Conservation (phyloP, 2,113 vertebrate species). For the Hemibagrus wyckioides region DNA sequence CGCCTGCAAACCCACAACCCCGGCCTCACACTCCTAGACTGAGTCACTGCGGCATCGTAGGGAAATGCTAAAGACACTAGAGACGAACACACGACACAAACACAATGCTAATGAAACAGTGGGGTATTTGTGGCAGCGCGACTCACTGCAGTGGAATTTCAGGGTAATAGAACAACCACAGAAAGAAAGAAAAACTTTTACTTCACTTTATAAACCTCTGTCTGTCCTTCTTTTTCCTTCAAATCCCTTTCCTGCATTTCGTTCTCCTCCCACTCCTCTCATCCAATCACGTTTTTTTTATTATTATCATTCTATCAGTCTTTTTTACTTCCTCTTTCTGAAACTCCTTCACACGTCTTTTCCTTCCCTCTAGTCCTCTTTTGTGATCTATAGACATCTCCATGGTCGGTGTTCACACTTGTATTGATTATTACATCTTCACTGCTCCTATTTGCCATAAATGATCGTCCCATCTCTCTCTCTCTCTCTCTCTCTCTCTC, state of each 20-base stretch:
- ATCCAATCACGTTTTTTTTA: background rate
- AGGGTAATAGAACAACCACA: slow-evolving; percentile 12
- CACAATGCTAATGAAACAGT: slow-evolving; percentile 41
- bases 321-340: no score
- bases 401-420: background rate
- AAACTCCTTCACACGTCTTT: no score
- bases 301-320: background rate
- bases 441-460: background rate
- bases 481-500: background rate
- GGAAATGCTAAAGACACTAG: slow-evolving; percentile 4
- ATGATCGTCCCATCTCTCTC: background rate
- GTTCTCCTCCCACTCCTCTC: background rate
- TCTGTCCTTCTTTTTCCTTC: background rate
- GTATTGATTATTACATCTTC: background rate
- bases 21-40: slow-evolving; percentile 17
- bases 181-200: slow-evolving; percentile 1
- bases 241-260: background rate
- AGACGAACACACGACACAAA: slow-evolving; percentile 20
- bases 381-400: background rate
- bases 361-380: background rate
- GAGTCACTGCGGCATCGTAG: slow-evolving; percentile 26
- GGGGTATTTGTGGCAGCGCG: slow-evolving; percentile 30
- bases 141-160: slow-evolving; percentile 27
- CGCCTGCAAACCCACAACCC: slow-evolving; percentile 14
- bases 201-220: background rate